These are phyloP conservation scores for Dasyornis broadbenti DNA, from an alignment of 2,113 vertebrate species.

Conservation along the genomic window DNA sequence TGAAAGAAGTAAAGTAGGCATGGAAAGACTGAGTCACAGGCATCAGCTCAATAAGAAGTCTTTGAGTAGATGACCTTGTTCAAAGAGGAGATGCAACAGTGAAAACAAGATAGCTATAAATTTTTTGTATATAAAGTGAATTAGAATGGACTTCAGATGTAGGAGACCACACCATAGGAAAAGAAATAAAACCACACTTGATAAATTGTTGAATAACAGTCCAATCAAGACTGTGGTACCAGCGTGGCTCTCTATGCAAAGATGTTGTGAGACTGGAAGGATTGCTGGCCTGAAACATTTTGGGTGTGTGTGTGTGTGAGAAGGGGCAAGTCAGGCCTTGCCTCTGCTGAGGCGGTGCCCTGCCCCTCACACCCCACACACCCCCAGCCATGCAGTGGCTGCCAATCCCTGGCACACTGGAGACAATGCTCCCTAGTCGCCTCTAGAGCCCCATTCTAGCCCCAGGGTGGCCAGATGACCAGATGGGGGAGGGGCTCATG, in stretches of 20 bases:
- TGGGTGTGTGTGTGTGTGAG: accelerated
- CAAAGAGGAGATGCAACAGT: neutral
- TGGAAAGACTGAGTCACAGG: neutral
- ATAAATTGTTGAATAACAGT: neutral
- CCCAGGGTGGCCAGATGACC: neutral
- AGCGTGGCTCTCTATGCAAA: neutral
- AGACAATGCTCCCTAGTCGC: neutral
- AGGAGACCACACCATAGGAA: neutral
- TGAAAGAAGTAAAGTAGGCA: neutral
- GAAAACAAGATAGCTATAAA: neutral
- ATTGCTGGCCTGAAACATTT: neutral
- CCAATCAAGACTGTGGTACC: neutral
- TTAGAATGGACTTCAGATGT: neutral
- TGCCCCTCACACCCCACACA: neutral
- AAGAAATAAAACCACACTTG: neutral
- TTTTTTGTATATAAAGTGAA: neutral
- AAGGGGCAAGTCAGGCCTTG: accelerated
- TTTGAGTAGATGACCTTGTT: neutral
- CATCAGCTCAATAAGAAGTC: neutral
- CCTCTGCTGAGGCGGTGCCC: accelerated
- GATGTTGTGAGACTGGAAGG: neutral
- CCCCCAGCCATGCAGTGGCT: neutral
- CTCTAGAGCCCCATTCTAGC: neutral
- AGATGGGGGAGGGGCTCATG: neutral
- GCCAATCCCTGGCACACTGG: neutral